phyloP scores from a whole-genome alignment of 2,797 vertebrate genomes.

The Paratrypauchen microcephalus region DNA sequence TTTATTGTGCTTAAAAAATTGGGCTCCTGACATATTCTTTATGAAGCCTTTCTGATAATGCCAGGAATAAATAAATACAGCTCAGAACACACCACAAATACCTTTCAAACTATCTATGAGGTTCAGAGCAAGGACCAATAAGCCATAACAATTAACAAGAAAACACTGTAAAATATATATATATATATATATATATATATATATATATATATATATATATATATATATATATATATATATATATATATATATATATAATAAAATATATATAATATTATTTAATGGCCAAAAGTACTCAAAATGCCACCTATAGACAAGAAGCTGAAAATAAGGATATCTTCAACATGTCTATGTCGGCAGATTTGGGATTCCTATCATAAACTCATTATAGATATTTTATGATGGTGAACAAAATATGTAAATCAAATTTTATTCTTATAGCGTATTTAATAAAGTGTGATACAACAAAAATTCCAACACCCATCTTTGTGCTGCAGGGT shows the following conservation, averaged over 20 bases:
- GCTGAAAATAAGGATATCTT: not conserved
- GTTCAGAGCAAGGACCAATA: not conserved
- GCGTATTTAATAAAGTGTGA: too few relatives aligned
- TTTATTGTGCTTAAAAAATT: not conserved
- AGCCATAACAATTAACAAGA: not conserved
- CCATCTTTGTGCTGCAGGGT: slow-evolving; percentile 58
- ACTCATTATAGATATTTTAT: too few relatives aligned
- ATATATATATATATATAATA: too few relatives aligned
- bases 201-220: too few relatives aligned
- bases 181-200: too few relatives aligned
- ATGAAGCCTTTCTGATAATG: not conserved
- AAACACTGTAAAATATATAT: too few relatives aligned
- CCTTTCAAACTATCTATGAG: not conserved
- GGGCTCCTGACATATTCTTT: too few relatives aligned
- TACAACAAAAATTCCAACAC: not conserved
- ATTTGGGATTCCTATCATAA: too few relatives aligned
- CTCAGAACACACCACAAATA: too few relatives aligned
- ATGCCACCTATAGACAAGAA: not conserved
- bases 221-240: too few relatives aligned
- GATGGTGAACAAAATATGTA: too few relatives aligned
- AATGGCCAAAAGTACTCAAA: not conserved
- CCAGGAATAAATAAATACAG: not conserved
- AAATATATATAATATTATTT: not conserved
- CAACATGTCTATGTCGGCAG: not conserved
- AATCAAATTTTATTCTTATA: too few relatives aligned